These are phyloP conservation scores for Formicarius rufipectus DNA, from an alignment of 2,113 vertebrate genomes.

Conservation along the genomic window DNA sequence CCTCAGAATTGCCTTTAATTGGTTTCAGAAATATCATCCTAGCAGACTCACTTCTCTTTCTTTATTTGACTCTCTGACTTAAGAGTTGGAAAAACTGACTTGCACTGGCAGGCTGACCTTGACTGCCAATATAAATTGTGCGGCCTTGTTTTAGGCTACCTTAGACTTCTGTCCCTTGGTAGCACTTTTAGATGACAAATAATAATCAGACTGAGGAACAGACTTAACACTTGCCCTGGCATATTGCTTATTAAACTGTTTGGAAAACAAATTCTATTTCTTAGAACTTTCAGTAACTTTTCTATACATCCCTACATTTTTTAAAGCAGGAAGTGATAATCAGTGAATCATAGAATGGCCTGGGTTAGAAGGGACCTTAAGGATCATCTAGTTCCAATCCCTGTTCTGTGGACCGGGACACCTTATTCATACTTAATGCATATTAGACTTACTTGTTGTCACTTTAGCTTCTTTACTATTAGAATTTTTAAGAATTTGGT, in stretches of 20 bases:
- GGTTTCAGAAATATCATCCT: neutral
- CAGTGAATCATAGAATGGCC: neutral
- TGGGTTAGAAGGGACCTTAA: neutral
- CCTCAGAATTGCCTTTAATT: conserved; percentile 42
- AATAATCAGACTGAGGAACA: neutral
- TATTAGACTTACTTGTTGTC: neutral
- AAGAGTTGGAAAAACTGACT: neutral
- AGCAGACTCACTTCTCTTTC: conserved; percentile 2
- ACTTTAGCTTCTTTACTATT: neutral
- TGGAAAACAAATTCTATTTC: neutral
- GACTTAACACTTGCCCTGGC: neutral
- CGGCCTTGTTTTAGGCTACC: neutral
- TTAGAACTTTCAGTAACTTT: neutral
- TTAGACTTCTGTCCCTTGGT: neutral
- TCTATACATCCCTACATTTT: neutral
- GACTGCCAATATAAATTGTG: neutral
- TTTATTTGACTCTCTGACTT: neutral
- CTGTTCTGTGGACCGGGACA: neutral
- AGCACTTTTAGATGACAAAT: neutral
- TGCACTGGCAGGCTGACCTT: neutral
- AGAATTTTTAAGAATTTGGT: neutral
- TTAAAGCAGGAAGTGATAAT: neutral
- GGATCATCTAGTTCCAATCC: neutral
- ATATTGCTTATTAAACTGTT: neutral
- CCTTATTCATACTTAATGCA: neutral